These are phyloP conservation scores for Drosophila sp. DNA, from an alignment of 1,140 invertebrate genomes.

Conservation along the genomic window DNA sequence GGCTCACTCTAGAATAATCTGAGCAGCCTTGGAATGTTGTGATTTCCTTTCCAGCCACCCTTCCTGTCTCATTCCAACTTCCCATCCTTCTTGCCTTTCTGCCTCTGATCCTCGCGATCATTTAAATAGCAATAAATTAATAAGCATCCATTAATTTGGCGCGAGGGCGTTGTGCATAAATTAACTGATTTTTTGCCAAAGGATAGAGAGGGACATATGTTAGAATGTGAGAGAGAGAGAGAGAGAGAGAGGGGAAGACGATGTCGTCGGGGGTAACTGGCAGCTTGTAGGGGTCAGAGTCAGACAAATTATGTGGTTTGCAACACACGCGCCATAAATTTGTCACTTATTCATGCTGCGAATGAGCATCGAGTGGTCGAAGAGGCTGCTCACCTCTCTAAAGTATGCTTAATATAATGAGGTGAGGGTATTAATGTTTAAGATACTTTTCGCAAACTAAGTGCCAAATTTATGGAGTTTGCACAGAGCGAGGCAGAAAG, in stretches of 20 bases:
- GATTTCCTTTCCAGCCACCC: conserved; percentile 1
- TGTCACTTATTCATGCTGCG: conserved; percentile 68
- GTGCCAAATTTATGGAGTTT: conserved; percentile 16
- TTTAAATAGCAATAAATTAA: conserved; percentile 84
- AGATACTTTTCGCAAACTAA: conserved; percentile 17
- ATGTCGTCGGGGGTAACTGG: not conserved
- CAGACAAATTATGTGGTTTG: conserved; percentile 82
- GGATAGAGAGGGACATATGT: too few species aligned
- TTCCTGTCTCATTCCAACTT: not conserved
- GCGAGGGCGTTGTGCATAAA: conserved; percentile 78
- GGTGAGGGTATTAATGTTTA: conserved; percentile 35
- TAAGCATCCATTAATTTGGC: conserved; percentile 82
- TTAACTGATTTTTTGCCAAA: conserved; percentile 60
- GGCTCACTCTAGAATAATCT: conserved; percentile 20
- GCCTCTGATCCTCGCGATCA: conserved; percentile 66
- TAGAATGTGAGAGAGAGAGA: conserved; percentile 42
- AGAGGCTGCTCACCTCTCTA: conserved; percentile 30
- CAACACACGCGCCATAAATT: conserved; percentile 82
- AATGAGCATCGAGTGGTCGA: conserved; percentile 24
- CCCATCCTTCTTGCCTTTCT: not conserved
- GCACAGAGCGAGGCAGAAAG: not conserved
- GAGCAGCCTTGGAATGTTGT: conserved; percentile 48
- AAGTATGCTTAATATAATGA: conserved; percentile 45
- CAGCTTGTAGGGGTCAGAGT: conserved; percentile 55
- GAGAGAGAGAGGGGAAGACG: not conserved